A percentile compares a stretch with the other conserved stretches of the same genome.
Evolutionary conservation across 2,888 invertebrate species (phyloP).

Genomic region (Heliconius erato): DNA sequence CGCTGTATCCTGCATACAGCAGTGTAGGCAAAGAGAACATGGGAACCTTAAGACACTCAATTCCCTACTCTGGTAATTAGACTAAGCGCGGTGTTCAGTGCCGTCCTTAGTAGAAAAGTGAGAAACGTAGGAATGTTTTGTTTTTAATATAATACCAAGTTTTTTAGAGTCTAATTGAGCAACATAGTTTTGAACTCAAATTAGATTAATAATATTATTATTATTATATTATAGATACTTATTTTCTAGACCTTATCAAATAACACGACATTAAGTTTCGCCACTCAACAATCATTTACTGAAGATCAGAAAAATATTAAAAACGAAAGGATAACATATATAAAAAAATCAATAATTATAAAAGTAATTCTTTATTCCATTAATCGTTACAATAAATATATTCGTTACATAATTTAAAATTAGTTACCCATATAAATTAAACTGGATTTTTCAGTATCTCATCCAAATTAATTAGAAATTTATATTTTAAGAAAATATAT

Average conservation of each 20-base stretch:
- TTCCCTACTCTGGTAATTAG: too few relatives aligned
- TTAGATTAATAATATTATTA: too few relatives aligned
- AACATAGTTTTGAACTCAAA: too few relatives aligned
- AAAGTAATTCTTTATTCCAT: background rate
- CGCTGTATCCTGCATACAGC: too few relatives aligned
- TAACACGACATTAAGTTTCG: background rate
- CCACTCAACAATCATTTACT: background rate
- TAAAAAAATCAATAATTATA: background rate
- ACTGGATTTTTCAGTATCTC: background rate
- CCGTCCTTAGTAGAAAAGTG: too few relatives aligned
- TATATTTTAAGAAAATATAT: background rate
- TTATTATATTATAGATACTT: too few relatives aligned
- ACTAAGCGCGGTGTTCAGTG: too few relatives aligned
- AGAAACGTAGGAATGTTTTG: too few relatives aligned
- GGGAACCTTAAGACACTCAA: too few relatives aligned
- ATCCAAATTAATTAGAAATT: background rate
- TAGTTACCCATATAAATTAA: background rate
- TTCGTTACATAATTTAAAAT: background rate
- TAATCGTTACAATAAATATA: background rate
- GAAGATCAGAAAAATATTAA: background rate
- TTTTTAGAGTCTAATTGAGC: too few relatives aligned
- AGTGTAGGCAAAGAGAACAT: too few relatives aligned
- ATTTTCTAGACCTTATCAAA: background rate
- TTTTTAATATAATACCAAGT: too few relatives aligned
- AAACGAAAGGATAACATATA: background rate